Base-by-base conservation (phyloP, 2,797 vertebrate genomes). In the Mus minutoides region DNA sequence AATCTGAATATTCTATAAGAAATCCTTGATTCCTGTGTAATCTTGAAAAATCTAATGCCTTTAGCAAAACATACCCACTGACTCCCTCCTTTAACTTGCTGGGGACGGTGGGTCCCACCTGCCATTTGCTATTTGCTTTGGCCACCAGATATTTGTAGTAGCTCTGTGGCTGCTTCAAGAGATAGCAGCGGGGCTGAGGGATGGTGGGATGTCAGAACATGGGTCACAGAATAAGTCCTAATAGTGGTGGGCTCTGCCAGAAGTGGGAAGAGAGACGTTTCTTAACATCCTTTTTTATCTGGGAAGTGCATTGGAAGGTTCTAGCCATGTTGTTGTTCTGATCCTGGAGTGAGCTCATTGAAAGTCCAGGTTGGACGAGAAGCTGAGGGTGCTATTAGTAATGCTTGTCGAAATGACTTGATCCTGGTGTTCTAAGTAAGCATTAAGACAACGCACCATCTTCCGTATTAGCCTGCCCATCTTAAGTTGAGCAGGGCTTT, bases 41-140 rank as follows among this genome's bases (percentile, higher is more conserved):
- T 58, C 62, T 90, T 60, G 40, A 93, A 93, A 91, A 94, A 75
- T 62, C 34, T 29, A 62, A 54, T 79, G 46, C 54, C 52, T 75
- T 62, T 91, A 29, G 52, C 58, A 71, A 29, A 69, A 19, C 13
- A 56, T 54, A 69, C 12, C n/a, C 0, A 1, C 56, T 13, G 8
- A 24, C 60, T 34, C 19, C 62, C 62, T 10, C 37, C 76, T 56
- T 54, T 4, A 26, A 52, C 19, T 10, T 21, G n/a, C 29, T 17
- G 16, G 0, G 34, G 14, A 2, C n/a, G 40, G 11, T 0, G 0
- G 24, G 19, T 46, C 26, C 8, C n/a, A 52, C 43, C 58, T 52
- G 22, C 71, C 3, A 2, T 21, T 22, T 3, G 8, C 19, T 13
- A 0, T 56, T 52, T 37, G 9, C 7, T 82, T 31, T 31, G 19